phyloP scores from a whole-genome alignment of 2,113 vertebrate genomes.

The Crypturellus undulatus region DNA sequence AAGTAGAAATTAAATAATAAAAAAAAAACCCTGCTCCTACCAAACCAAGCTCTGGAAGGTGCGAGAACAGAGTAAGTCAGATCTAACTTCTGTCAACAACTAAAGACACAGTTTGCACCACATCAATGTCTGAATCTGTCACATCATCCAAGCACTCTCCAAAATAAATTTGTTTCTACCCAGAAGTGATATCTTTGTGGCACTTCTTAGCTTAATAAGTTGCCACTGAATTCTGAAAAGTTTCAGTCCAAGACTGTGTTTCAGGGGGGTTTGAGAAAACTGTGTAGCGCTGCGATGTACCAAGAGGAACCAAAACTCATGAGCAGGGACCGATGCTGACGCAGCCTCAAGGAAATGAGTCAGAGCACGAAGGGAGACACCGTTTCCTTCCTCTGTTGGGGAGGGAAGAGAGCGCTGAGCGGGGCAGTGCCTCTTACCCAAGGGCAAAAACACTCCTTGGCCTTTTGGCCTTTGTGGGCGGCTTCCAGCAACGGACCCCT shows the following conservation, averaged over 20 bases:
- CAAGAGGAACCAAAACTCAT: background rate
- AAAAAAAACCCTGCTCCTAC: background rate
- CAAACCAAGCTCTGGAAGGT: background rate
- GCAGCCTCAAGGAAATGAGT: slow-evolving; percentile 58
- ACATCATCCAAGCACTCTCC: background rate
- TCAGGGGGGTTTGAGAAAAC: background rate
- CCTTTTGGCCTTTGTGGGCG: background rate
- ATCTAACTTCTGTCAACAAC: background rate
- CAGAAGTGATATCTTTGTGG: background rate
- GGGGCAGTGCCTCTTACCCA: background rate
- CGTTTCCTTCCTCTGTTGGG: slow-evolving; percentile 45
- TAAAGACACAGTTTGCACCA: background rate
- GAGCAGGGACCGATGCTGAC: background rate
- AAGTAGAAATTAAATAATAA: background rate
- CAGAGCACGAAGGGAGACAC: slow-evolving; percentile 25
- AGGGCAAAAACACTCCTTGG: background rate
- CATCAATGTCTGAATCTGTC: rapidly evolving
- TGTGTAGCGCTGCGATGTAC: rapidly evolving
- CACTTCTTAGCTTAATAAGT: background rate
- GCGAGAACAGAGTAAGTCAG: background rate
- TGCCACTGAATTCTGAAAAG: too few species aligned
- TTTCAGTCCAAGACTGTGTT: rapidly evolving
- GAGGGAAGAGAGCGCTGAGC: background rate
- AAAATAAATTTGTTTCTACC: rapidly evolving
- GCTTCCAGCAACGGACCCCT: background rate